Evolutionary conservation across 37 sponge, comb jelly and placozoan genomes (phyloP), one percentile per base, ranked within the genome.

Genomic region (Amphimedon queenslandica): DNA sequence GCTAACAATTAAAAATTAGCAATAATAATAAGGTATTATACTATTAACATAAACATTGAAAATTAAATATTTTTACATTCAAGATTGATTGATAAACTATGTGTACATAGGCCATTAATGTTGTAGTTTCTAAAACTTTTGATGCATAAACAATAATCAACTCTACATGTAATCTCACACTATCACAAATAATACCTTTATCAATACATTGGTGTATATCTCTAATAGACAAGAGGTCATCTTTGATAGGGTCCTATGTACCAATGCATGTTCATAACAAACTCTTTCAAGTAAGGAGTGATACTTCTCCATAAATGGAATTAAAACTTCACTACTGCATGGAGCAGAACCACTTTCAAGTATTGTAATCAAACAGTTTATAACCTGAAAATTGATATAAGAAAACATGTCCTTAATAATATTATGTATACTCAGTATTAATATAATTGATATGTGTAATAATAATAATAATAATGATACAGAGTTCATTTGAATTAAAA

Each of bases 181-280:
- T n/a, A n/a, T n/a, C n/a, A n/a, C n/a, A n/a, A n/a, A n/a, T n/a
- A n/a, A n/a, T n/a, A n/a, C n/a, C n/a, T n/a, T n/a, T n/a, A n/a
- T n/a, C n/a, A 71, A 21, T 0, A 80, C 55, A 2, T 37, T 65
- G 58, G 51, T 66, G 42, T 81, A 77, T 2, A 58, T 53, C 11
- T 24, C 43, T 20, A 78, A 35, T 11, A 84, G 80, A 20, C 71
- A 37, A 0, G 70, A 74, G 2, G 63, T 32, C 28, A 84, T 57
- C 47, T 78, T 78, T 66, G 78, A 71, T n/a, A 69, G 37, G 18
- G 74, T 72, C 11, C 67, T 40, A 65, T 84, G 80, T 13, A 67
- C 20, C 3, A 73, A 11, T 6, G 58, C 11, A 23, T 76, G 27
- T 43, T 76, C 65, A 18, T 21, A 4, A 36, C 70, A 8, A 25